Conservation (phyloP, 2,888 invertebrate species). For the Zelleria hepariella region DNA sequence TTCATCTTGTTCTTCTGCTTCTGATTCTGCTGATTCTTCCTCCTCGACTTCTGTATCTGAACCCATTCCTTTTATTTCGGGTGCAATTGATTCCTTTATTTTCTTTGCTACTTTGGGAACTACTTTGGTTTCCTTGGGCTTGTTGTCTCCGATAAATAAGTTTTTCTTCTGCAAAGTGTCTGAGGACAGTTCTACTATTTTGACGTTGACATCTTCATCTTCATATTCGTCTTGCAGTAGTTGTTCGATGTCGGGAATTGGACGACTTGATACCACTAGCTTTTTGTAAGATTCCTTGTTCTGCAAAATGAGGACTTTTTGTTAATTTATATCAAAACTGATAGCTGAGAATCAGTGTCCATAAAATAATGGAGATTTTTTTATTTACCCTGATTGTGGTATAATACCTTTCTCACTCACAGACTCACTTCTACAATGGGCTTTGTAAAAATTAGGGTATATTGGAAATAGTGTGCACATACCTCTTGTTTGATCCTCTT, state of each 20-base stretch:
- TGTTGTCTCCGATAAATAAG: constrained; percentile 81
- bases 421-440: too few species aligned
- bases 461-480: constrained; percentile 15
- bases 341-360: too few species aligned
- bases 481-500: constrained; percentile 83
- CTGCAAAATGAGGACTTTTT: constrained; percentile 30
- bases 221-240: constrained; percentile 80
- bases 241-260: constrained; percentile 79
- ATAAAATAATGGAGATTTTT: too few species aligned
- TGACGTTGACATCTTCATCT: constrained; percentile 83
- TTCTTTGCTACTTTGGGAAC: constrained; percentile 22
- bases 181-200: constrained; percentile 81
- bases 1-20: constrained; percentile 30
- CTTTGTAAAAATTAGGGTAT: too few species aligned
- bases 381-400: too few species aligned
- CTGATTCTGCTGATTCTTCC: constrained; percentile 29
- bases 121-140: constrained; percentile 40
- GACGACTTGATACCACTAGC: constrained; percentile 78
- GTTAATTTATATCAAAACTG: not conserved
- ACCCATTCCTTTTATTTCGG: constrained; percentile 49
- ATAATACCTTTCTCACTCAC: too few species aligned
- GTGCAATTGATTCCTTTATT: constrained; percentile 20
- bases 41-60: constrained; percentile 31
- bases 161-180: constrained; percentile 78
- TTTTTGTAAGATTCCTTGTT: constrained; percentile 81